phyloP scores from a whole-genome alignment of 2,888 invertebrate genomes.

The Sphaerophoria taeniata region DNA sequence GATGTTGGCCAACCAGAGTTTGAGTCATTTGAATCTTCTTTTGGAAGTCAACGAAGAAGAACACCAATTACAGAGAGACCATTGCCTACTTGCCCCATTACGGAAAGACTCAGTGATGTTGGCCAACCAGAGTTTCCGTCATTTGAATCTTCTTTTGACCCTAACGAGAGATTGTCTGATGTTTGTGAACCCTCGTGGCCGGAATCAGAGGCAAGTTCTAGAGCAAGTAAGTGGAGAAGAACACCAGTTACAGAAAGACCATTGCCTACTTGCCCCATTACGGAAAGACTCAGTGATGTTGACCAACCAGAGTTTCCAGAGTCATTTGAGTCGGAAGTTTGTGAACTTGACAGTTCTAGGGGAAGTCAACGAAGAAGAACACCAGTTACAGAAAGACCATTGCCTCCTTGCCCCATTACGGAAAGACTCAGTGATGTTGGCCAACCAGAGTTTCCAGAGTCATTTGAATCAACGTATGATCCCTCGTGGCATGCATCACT shows the following conservation, averaged over 20 bases:
- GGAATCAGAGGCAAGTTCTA: neutral
- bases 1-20: constrained; percentile 37
- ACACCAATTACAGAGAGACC: neutral
- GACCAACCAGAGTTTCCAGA: constrained; percentile 21
- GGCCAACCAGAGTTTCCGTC: constrained; percentile 11
- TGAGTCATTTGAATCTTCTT: neutral
- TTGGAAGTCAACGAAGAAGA: neutral
- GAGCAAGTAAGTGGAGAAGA: neutral
- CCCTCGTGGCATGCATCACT: too few species aligned
- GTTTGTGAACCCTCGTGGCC: constrained; percentile 19
- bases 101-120: constrained; percentile 3
- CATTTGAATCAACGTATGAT: too few species aligned
- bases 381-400: neutral
- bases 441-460: neutral
- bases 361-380: neutral
- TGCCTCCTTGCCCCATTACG: constrained; percentile 1
- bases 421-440: constrained; percentile 18
- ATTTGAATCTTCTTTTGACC: neutral
- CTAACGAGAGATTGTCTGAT: neutral
- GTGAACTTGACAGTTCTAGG: too few species aligned
- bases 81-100: neutral
- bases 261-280: neutral
- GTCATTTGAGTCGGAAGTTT: neutral
- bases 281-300: constrained; percentile 6
- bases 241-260: neutral